phyloP scores from a whole-genome alignment of 2,888 invertebrate genomes.

The Steinernema hermaphroditum region DNA sequence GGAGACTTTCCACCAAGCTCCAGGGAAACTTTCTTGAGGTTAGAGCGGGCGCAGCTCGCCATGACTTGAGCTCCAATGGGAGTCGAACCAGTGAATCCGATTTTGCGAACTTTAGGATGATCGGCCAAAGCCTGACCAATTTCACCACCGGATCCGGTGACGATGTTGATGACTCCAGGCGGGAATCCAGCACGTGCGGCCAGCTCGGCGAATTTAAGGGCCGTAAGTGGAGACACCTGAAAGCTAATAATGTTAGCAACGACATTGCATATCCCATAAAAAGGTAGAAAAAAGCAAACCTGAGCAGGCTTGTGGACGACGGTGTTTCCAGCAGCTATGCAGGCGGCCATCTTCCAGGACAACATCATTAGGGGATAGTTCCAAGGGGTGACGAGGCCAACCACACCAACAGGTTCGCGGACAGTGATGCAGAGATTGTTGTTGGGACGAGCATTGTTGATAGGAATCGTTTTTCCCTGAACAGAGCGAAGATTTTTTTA shows the following conservation, averaged over 20 bases:
- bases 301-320: slow-evolving; percentile 91
- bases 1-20: slow-evolving; percentile 96
- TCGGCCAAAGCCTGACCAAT: slow-evolving; percentile 84
- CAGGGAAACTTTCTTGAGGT: slow-evolving; percentile 89
- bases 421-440: slow-evolving; percentile 84
- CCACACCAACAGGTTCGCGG: slow-evolving; percentile 88
- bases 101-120: slow-evolving; percentile 82
- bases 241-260: too few relatives aligned
- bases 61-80: slow-evolving; percentile 87
- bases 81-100: slow-evolving; percentile 95
- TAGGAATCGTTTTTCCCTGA: slow-evolving; percentile 83
- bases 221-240: slow-evolving; percentile 83
- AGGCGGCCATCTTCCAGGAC: slow-evolving; percentile 97
- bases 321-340: slow-evolving; percentile 92
- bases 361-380: slow-evolving; percentile 98
- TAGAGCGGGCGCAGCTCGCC: slow-evolving; percentile 83
- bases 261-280: too few relatives aligned
- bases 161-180: slow-evolving; percentile 84
- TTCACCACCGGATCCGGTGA: slow-evolving; percentile 71
- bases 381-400: slow-evolving; percentile 89
- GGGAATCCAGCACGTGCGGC: slow-evolving; percentile 88
- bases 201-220: slow-evolving; percentile 90
- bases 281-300: slow-evolving; percentile 68
- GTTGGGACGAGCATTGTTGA: slow-evolving; percentile 87
- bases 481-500: not conserved